Evolutionary conservation across 2,888 invertebrate species (phyloP), one percentile per base, ranked within the genome.

Genomic region (Cheilosia urbana): DNA sequence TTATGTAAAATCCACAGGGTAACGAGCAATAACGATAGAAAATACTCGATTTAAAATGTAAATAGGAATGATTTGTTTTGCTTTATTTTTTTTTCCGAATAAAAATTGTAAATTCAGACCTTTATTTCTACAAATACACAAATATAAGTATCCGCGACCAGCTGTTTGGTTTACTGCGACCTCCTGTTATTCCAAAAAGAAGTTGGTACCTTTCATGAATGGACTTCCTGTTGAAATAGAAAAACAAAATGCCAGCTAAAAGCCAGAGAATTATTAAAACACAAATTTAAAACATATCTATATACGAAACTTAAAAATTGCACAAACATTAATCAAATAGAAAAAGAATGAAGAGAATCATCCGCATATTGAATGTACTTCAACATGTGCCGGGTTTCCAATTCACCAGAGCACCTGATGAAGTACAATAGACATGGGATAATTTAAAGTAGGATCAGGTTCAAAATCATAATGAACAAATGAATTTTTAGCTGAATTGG

Each of bases 361-460:
- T 94, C 95, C 95, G 93, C 97, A 96, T 96, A 97, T 96, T 96
- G 96, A 97, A 97, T 97, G 97, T 96, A 97, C 97, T 97, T 97
- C 97, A 97, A 96, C 97, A 97, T 97, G 96, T 97, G 97, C 97
- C 97, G 97, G 97, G 97, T 96, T 95, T 94, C 89, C 91, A 93
- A 93, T 94, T 88, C 95, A 97, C 97, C 97, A 97, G 97, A 98
- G 97, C 97, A 98, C 97, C 97, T 98, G 97, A 97, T 97, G 97
- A 97, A 98, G 97, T 98, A 98, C 97, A 98, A 97, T 97, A 96
- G 96, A 96, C 97, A 97, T 97, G 96, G 95, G 96, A 96, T 96
- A 95, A 94, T 93, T 91, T 80, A 27, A 47, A 62, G 62, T 57
- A 55, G 69, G 47, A 62, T 78, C 4, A 63, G 78, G 78, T 49